Conservation (phyloP, 1,140 invertebrate genomes). For the Lanistes nyassanus region DNA sequence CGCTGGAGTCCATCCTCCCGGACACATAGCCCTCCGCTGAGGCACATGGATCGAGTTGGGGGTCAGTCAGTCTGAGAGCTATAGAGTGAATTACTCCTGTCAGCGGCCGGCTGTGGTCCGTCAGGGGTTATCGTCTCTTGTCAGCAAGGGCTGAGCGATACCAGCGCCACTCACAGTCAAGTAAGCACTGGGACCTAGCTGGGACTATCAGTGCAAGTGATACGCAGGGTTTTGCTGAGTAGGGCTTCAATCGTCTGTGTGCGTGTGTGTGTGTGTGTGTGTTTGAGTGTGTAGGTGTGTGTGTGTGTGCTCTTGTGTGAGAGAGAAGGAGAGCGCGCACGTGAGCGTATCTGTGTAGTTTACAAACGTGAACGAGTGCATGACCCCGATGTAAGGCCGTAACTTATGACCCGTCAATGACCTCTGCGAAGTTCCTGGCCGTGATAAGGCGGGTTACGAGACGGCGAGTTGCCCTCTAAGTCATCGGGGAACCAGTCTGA, state of each 20-base stretch:
- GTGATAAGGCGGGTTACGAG: too few relatives aligned
- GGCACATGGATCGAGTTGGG: background rate
- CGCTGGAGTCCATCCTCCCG: background rate
- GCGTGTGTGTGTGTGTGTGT: slow-evolving; percentile 8
- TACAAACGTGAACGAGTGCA: too few relatives aligned
- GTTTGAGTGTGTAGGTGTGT: background rate
- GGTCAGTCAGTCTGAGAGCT: background rate
- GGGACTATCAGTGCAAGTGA: background rate
- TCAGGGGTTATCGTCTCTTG: background rate
- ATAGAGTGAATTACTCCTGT: too few relatives aligned
- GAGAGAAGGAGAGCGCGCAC: background rate
- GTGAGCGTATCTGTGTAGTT: too few relatives aligned
- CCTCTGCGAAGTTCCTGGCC: too few relatives aligned
- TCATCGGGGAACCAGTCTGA: too few relatives aligned
- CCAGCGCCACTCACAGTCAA: background rate
- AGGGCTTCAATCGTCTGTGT: background rate
- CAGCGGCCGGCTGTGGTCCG: too few relatives aligned
- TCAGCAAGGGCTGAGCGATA: background rate
- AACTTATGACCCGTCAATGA: too few relatives aligned
- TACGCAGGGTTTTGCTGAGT: background rate
- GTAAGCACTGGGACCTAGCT: background rate
- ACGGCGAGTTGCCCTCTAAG: too few relatives aligned
- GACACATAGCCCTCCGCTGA: background rate
- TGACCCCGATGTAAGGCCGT: too few relatives aligned
- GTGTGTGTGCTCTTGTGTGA: background rate